Conservation (phyloP, 2,888 invertebrate genomes). For the Amphipoea oculea region DNA sequence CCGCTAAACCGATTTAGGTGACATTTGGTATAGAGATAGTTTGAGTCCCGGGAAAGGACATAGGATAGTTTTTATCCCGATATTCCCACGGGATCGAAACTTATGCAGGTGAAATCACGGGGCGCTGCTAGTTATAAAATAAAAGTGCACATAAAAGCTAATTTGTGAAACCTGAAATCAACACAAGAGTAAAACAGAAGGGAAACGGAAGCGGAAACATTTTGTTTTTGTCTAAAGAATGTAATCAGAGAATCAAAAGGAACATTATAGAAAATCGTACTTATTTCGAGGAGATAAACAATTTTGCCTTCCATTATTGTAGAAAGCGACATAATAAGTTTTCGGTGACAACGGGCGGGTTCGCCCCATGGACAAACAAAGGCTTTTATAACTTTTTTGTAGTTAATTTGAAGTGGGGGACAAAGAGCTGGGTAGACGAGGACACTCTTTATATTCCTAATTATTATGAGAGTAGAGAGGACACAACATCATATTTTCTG, state of each 20-base stretch:
- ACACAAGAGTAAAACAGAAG: not conserved
- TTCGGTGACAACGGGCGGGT: slow-evolving; percentile 50
- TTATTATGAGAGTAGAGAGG: slow-evolving; percentile 55
- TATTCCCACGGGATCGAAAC: too few species aligned
- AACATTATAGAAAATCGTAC: slow-evolving; percentile 2
- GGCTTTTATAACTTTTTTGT: slow-evolving; percentile 71
- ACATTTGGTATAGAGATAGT: too few species aligned
- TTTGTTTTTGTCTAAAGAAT: slow-evolving; percentile 32
- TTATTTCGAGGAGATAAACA: slow-evolving; percentile 54
- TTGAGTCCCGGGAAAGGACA: too few species aligned
- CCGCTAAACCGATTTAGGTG: too few species aligned
- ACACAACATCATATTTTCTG: slow-evolving; percentile 65
- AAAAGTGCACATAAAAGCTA: not conserved
- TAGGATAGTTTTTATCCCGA: too few species aligned
- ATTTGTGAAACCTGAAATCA: slow-evolving; percentile 12
- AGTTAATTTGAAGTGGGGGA: slow-evolving; percentile 71
- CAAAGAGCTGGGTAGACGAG: slow-evolving; percentile 60
- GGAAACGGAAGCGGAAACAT: slow-evolving; percentile 25
- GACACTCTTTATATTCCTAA: slow-evolving; percentile 57
- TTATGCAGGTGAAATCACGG: too few species aligned
- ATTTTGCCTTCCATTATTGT: slow-evolving; percentile 58
- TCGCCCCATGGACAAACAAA: slow-evolving; percentile 66
- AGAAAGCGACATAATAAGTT: slow-evolving; percentile 62
- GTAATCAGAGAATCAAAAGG: slow-evolving; percentile 45
- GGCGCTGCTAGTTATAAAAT: not conserved